A percentile compares a stretch with the other conserved stretches of the same genome.
phyloP scores from a whole-genome alignment of 2,888 invertebrate genomes.

The Drosophila differens region DNA sequence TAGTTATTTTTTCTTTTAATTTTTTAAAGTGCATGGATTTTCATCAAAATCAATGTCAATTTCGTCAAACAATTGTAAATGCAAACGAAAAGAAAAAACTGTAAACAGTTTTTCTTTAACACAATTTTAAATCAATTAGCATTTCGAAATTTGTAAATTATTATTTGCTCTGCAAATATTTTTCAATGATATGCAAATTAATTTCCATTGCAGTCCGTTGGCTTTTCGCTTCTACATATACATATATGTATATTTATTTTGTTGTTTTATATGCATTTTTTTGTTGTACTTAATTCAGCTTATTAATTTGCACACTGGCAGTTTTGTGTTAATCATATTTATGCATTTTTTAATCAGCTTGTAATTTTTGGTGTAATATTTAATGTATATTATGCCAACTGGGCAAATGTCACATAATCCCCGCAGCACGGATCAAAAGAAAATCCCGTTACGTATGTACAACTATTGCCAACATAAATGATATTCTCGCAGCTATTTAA shows the following conservation, averaged over 20 bases:
- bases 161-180: constrained; percentile 41
- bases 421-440: constrained; percentile 32
- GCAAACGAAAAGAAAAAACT: constrained; percentile 6
- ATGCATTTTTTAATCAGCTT: constrained; percentile 58
- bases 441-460: constrained; percentile 40
- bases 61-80: constrained; percentile 14
- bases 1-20: background rate
- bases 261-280: constrained; percentile 9
- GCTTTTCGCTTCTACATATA: constrained; percentile 5
- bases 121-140: constrained; percentile 47
- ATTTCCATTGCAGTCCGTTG: constrained; percentile 36
- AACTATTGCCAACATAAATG: constrained; percentile 46
- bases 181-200: constrained; percentile 49
- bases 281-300: constrained; percentile 25
- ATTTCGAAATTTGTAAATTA: constrained; percentile 37
- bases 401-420: constrained; percentile 38
- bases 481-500: constrained; percentile 46
- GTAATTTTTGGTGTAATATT: constrained; percentile 63
- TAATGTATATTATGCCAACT: constrained; percentile 54
- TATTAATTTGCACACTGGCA: constrained; percentile 31
- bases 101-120: constrained; percentile 19
- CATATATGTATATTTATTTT: constrained; percentile 13
- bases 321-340: constrained; percentile 52
- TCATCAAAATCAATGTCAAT: constrained; percentile 34
- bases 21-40: constrained; percentile 14